These are phyloP conservation scores for Podarcis muralis DNA, from an alignment of 2,113 vertebrate genomes.

Conservation along the genomic window DNA sequence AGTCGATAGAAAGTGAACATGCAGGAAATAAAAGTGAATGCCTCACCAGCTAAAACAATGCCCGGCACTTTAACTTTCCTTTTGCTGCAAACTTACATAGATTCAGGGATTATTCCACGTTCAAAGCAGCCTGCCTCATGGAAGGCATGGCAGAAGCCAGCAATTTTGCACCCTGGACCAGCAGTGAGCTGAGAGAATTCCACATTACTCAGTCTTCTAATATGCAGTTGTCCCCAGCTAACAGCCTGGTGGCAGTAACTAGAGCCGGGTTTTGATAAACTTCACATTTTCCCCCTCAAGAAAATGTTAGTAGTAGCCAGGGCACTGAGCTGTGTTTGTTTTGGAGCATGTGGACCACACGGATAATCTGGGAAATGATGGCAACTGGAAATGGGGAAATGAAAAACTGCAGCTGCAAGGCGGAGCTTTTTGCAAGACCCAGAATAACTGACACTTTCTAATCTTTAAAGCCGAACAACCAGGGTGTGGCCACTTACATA, in stretches of 20 bases:
- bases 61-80: slow-evolving; percentile 17
- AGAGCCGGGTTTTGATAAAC: background rate
- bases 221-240: background rate
- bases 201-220: background rate
- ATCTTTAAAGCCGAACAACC: background rate
- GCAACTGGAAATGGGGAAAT: background rate
- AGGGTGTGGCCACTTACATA: no score
- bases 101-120: background rate
- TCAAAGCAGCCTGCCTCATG: background rate
- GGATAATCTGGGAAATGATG: background rate
- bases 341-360: background rate
- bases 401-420: background rate
- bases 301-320: background rate
- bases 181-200: background rate
- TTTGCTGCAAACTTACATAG: slow-evolving; percentile 34
- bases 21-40: background rate
- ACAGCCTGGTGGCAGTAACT: background rate
- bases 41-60: slow-evolving; percentile 5
- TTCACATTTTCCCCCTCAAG: background rate
- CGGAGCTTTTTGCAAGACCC: background rate
- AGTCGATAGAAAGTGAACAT: background rate
- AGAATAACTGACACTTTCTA: background rate
- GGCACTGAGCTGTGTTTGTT: background rate
- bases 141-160: background rate
- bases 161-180: background rate